Base-by-base conservation (phyloP, 2,113 vertebrate genomes). In the Toxotes chatareus region DNA sequence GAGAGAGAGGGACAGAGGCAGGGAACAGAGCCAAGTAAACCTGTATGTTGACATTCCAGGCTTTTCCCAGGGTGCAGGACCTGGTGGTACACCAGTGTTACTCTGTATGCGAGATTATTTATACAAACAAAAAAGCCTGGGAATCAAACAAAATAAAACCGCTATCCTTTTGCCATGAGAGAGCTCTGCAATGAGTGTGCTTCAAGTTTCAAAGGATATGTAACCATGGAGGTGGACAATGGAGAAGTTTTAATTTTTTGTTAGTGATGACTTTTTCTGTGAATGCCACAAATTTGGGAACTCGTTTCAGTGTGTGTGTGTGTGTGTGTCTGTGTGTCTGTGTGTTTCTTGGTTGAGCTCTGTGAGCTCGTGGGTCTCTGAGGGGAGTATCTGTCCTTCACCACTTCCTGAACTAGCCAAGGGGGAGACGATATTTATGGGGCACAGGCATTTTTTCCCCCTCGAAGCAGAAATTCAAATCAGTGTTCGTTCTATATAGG, bases 1-100 rank as follows among this genome's bases (percentile, higher is more conserved):
- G 49, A 21, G 63, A 46, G 73, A 70, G 53, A 56, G 34, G 46
- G 75, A 86, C 56, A 61, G 63, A 75, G 62, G 60, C 40, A 66
- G 77, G 71, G 83, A 84, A 12, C 55, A 65, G 68, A 69, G 76
- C 84, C 86, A 78, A 80, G 72, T 73, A 80, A 91, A 89, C 85
- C 86, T 81, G 88, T 3, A 62, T 93, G 88, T 92, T 95, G 84
- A 92, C 90, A 88, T 89, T 89, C 31, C 74, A 73, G 67, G 49
- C 83, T 91, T 55, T 86, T 93, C 88, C 75, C 77, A 85, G 76
- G 80, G 76, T 87, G 77, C 74, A 84, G 76, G 42, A 72, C 19
- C 49, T 60, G 70, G 76, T 70, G 61, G 62, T 87, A 36, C 68
- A 84, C 77, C 83, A 74, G 34, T 11, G 77, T 49, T 59, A 27